Evolutionary conservation across 1,140 invertebrate genomes (phyloP), one percentile per base, ranked within the genome.

Genomic region (Protaetia brevitarsis): DNA sequence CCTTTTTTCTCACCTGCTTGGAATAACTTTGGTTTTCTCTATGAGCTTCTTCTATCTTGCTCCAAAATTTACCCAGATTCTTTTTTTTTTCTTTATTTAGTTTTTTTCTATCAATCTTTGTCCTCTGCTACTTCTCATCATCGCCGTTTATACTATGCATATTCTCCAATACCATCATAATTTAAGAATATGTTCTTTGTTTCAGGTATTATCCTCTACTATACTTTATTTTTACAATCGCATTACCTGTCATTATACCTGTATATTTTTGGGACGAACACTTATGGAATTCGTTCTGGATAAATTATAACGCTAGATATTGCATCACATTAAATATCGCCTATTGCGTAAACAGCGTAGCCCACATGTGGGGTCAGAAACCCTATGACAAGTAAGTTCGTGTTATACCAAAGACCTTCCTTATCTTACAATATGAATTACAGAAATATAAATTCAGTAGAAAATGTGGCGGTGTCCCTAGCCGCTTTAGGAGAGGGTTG

Each of bases 311-410:
- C 45, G 84, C 89, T 64, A 83, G 95, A 23, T 97, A 96, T 78
- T 88, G 86, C 41, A 81, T 89, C 27, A 93, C 88, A 0, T 83
- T 97, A 0, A 94, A 98, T 76, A 89, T 92, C 67, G 96, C 95
- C 0, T 98, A 94, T 85, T 88, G 90, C 67, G 94, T 97, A 2
- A 98, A 98, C 78, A 95, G 92, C 74, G 88, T 92, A 11, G 94
- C 95, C 0, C 95, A 97, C 76, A 87, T 94, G 82, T 95, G 89
- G 82, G 95, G 95, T 21, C 86, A 89, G 68, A 88, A 88, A 72
- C 94, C 95, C 1, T 98, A 96, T 75, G 95, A 97, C 77, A 87
- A 90, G 93, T 91, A 79, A 79, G 79, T 78, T 2, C 34, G 58
- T 59, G 13, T 65, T 37, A 31, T 8, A 37, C 36, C 13, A 13